Evolutionary conservation across 2,113 vertebrate genomes (phyloP).

Genomic region (Bos indicus): DNA sequence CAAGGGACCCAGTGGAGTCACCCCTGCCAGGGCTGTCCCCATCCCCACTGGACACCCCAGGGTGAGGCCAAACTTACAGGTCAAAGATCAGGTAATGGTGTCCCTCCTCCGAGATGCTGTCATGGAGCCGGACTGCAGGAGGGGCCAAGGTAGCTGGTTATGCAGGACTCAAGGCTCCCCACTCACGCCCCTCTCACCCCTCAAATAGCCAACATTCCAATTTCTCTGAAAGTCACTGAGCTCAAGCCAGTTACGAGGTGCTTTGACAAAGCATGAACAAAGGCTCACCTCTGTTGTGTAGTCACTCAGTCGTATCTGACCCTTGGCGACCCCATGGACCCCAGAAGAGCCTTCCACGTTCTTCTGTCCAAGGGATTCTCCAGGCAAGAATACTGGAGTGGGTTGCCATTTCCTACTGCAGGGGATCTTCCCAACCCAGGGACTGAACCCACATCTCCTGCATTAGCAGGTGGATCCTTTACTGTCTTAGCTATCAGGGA

Average conservation of each 20-base stretch:
- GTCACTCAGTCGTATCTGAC: background rate
- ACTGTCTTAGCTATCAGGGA: background rate
- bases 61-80: constrained; percentile 82
- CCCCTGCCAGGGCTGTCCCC: background rate
- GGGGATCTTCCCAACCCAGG: background rate
- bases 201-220: accelerated
- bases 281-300: background rate
- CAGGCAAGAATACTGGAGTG: background rate
- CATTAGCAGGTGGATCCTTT: background rate
- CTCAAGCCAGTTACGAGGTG: background rate
- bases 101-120: constrained; percentile 88
- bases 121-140: constrained; percentile 84
- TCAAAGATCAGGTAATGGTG: constrained; percentile 90
- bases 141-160: constrained; percentile 39
- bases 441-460: background rate
- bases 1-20: background rate
- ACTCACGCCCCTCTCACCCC: background rate
- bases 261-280: background rate
- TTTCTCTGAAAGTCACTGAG: background rate
- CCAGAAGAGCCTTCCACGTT: background rate
- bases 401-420: background rate
- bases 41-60: background rate
- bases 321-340: background rate
- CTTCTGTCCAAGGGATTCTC: background rate
- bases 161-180: background rate